Evolutionary conservation across 2,113 vertebrate genomes (phyloP).

Genomic region (Ptilorrhoa leucosticta): DNA sequence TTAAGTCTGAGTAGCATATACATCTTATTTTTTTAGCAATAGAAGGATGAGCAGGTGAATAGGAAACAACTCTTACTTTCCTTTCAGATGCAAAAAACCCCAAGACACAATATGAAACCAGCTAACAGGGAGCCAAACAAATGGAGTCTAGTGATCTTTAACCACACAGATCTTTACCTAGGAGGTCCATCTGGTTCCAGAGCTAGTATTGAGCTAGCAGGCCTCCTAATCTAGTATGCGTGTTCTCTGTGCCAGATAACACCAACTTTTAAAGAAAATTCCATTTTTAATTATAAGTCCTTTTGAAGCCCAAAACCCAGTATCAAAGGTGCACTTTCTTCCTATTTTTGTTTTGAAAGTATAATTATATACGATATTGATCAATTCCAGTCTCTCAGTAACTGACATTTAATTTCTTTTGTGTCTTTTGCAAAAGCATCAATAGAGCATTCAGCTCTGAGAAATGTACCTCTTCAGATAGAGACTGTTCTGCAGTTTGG

Average conservation of each 20-base stretch:
- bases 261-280: background rate
- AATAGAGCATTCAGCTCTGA: background rate
- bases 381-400: background rate
- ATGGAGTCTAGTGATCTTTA: background rate
- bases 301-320: background rate
- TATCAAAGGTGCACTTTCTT: background rate
- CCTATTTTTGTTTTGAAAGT: background rate
- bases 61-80: background rate
- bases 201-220: background rate
- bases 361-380: background rate
- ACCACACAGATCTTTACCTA: background rate
- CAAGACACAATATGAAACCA: background rate
- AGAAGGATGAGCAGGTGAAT: background rate
- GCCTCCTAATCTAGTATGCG: background rate
- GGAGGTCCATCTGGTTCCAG: background rate
- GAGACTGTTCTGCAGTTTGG: background rate
- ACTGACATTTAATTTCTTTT: slow-evolving; percentile 6
- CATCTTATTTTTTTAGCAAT: background rate
- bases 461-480: background rate
- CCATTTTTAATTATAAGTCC: background rate
- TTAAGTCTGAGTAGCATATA: background rate
- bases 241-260: background rate
- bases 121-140: background rate
- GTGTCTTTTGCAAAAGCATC: background rate
- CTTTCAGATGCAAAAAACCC: background rate